Evolutionary conservation across 1,140 invertebrate genomes (phyloP), one percentile per base, ranked within the genome.

Genomic region (Apis dorsata): DNA sequence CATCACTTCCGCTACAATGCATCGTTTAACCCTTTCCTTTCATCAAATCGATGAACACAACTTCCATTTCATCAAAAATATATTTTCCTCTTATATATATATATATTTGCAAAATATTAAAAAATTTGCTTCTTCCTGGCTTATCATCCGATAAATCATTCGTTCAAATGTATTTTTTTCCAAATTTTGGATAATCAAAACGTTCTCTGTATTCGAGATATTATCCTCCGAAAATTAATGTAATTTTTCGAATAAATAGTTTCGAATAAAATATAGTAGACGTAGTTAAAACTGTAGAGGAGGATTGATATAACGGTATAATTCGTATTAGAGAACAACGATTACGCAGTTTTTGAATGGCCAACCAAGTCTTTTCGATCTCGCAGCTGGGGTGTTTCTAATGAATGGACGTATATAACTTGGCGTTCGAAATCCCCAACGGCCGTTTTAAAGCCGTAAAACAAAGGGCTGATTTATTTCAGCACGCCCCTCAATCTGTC

Each of bases 391-490:
- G 90, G 89, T 83, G 89, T 89, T 90, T 85, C 34, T 84, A 88
- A 89, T 91, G 90, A 92, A 92, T 91, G 86, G 87, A 87, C 86
- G 91, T 90, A 44, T 44, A 44, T 44, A 86, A 88, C 85, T 90
- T 91, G 86, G 85, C 73, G 85, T 81, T 86, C 66, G 60, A 89
- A 88, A 88, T 91, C 86, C 89, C 91, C 89, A 92, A 92, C 90
- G 91, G 90, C 89, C 89, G 89, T 90, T 93, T 92, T 90, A 84
- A 87, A 84, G 85, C 81, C 86, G 83, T 92, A 91, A 93, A 90
- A 93, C 92, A 93, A 93, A 91, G 86, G 89, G 84, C 89, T 93
- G 91, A 93, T 93, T 93, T 92, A 91, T 90, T 91, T 90, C 86
- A 86, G 79, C 84, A 90, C 88, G 90, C 89, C 90, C 86, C 85